A percentile compares a stretch with the other conserved stretches of the same genome.
Evolutionary conservation across 2,113 vertebrate genomes (phyloP).

Genomic region (Edolisoma coerulescens): DNA sequence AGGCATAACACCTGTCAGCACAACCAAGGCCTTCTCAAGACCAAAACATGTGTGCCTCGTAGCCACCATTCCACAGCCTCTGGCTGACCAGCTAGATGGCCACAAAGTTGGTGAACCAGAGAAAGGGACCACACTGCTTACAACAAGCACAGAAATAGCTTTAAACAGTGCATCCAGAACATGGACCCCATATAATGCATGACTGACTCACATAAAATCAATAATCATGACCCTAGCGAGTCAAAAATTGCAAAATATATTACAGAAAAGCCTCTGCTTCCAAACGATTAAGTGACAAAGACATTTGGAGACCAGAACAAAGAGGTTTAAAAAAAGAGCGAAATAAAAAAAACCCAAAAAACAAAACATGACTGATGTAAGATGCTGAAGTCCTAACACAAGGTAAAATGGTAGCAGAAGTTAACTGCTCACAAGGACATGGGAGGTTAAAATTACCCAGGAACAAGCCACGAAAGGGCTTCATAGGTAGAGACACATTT

Average conservation of each 20-base stretch:
- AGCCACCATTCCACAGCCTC: not conserved
- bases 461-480: not conserved
- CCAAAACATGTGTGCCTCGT: rapidly evolving
- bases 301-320: not conserved
- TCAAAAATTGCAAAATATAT: not conserved
- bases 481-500: not conserved
- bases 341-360: not conserved
- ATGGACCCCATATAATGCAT: not conserved
- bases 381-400: not conserved
- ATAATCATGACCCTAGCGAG: not conserved
- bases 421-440: not conserved
- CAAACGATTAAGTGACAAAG: not conserved
- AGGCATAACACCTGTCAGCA: not conserved
- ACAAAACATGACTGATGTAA: not conserved
- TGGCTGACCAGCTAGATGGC: not conserved
- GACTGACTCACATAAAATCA: not conserved
- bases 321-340: not conserved
- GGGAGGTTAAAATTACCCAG: not conserved
- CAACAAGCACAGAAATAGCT: not conserved
- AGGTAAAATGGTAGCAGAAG: not conserved
- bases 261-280: not conserved
- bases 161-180: not conserved
- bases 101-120: not conserved
- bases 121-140: not conserved
- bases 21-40: not conserved